Percentiles rank a stretch among this genome's conserved stretches.
These are phyloP conservation scores for Prenolepis imparis DNA, from an alignment of 2,888 invertebrate genomes.

Conservation along the genomic window DNA sequence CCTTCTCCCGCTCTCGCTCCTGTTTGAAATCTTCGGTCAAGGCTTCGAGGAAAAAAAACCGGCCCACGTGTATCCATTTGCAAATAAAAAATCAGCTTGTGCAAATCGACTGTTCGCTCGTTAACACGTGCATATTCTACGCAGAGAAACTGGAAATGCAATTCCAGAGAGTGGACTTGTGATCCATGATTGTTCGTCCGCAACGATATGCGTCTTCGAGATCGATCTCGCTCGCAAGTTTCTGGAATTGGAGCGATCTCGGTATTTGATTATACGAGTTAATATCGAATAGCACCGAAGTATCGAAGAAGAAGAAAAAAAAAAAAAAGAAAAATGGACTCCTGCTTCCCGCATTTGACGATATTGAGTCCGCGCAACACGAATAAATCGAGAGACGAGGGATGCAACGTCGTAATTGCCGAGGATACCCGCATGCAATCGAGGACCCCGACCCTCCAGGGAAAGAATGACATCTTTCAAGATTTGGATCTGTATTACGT, in stretches of 20 bases:
- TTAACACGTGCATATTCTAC: neutral
- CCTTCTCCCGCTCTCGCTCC: constrained; percentile 11
- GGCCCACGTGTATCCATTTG: neutral
- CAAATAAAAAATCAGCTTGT: neutral
- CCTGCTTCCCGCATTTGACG: constrained; percentile 87
- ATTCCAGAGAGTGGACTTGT: neutral
- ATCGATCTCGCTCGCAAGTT: neutral
- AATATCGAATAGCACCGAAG: neutral
- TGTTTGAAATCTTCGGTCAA: constrained; percentile 20
- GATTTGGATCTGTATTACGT: constrained; percentile 88
- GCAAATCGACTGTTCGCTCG: neutral
- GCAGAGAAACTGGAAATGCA: neutral
- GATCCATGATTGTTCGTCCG: neutral
- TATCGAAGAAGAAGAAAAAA: neutral
- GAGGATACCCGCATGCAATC: constrained; percentile 69
- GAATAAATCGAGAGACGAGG: constrained; percentile 79
- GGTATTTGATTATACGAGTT: neutral
- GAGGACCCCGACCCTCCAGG: constrained; percentile 59
- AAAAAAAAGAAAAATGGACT: constrained; percentile 84
- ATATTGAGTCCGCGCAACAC: constrained; percentile 85
- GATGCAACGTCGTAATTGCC: constrained; percentile 44
- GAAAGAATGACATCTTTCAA: constrained; percentile 87
- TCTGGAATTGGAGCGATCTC: neutral
- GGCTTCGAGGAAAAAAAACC: constrained; percentile 14
- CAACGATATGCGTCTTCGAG: constrained; percentile 1